Conservation (phyloP, 2,797 vertebrate species). For the Antennarius maculatus region DNA sequence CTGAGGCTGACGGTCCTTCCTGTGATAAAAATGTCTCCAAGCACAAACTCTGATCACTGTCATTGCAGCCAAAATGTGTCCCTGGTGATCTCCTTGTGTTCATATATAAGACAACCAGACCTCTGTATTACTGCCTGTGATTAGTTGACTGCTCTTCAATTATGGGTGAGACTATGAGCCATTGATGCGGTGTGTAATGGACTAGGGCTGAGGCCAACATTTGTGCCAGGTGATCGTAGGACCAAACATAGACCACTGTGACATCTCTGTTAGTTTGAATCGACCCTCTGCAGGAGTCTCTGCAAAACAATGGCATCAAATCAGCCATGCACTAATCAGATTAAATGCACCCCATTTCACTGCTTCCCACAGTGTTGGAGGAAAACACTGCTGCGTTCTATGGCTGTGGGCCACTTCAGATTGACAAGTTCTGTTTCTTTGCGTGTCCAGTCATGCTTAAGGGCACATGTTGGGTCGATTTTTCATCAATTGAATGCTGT, state of each 20-base stretch:
- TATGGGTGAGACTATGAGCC: constrained; percentile 59
- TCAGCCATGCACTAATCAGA: constrained; percentile 71
- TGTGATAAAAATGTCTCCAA: constrained; percentile 9
- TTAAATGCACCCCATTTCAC: constrained; percentile 77
- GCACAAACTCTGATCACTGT: constrained; percentile 4
- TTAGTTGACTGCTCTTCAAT: constrained; percentile 70
- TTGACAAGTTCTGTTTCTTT: constrained; percentile 33
- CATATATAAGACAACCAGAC: constrained; percentile 44
- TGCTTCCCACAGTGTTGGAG: constrained; percentile 60
- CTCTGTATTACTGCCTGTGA: constrained; percentile 57
- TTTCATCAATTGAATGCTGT: constrained; percentile 27
- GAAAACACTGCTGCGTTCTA: constrained; percentile 40
- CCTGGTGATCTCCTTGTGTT: constrained; percentile 11
- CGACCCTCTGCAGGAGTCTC: constrained; percentile 45
- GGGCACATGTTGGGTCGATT: constrained; percentile 38
- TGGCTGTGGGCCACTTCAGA: constrained; percentile 34
- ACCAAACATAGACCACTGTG: not conserved
- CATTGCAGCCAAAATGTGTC: not conserved
- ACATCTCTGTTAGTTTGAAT: constrained; percentile 42
- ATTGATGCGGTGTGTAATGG: constrained; percentile 34
- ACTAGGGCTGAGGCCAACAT: constrained; percentile 18
- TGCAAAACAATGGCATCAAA: constrained; percentile 66
- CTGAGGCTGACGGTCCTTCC: not conserved
- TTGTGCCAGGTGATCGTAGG: constrained; percentile 38
- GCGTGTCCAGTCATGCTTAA: constrained; percentile 33